Evolutionary conservation across 2,797 vertebrate genomes (phyloP), one percentile per base, ranked within the genome.

Genomic region (Zenarchopterus dispar): DNA sequence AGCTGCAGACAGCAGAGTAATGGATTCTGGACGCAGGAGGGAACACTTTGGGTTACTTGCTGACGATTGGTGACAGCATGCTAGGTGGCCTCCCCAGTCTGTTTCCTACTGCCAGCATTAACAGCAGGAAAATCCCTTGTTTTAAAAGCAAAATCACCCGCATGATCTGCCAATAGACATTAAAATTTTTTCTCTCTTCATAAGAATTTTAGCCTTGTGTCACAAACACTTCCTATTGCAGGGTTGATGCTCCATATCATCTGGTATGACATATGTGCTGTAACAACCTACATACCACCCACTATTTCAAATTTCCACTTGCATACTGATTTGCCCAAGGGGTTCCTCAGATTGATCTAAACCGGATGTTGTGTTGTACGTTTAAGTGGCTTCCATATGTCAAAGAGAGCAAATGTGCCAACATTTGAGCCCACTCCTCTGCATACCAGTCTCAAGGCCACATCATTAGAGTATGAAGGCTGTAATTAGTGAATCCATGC

Each of bases 401-500:
- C 43, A 53, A 59, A 19, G 33, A 56, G 13, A 44, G n/a, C 52
- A 19, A 48, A 46, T 39, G 41, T 59, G 62, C 58, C 51, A 24
- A 13, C 43, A 11, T 43, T 60, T 44, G 50, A 80, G 60, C 50
- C 64, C 53, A 47, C 75, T 77, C 45, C 65, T 81, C 56, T 68
- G 66, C 51, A 84, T 75, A 61, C 41, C 58, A 61, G 73, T 90
- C 88, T 91, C 84, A 89, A 88, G 86, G 84, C 89, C 86, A 85
- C 83, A 86, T 91, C 85, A 86, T 93, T 89, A 88, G 80, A 91
- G 83, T 84, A 84, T 84, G 84, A 87, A 82, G 83, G 76, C 78
- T 76, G 83, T 91, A 92, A 93, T 92, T 93, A 92, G 86, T 64
- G 73, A 90, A 67, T 56, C 75, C 85, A 88, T 92, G 88, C 87